Percentiles rank a stretch among this genome's conserved stretches.
phyloP scores from a whole-genome alignment of 2,888 invertebrate genomes.

The Piscicola geometra region DNA sequence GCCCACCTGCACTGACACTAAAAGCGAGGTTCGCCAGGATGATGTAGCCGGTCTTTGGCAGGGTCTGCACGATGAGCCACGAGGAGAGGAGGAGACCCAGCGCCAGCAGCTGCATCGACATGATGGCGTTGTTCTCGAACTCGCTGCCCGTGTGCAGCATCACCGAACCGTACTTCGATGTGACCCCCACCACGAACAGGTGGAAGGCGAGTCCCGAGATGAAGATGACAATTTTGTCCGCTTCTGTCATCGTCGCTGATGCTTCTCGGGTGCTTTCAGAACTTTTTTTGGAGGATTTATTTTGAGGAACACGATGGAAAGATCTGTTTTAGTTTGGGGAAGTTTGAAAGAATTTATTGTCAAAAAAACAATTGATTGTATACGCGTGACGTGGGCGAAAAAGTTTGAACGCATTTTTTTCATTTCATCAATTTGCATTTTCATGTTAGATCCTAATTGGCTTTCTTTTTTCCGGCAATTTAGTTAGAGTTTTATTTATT shows the following conservation, averaged over 20 bases:
- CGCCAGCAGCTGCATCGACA: background rate
- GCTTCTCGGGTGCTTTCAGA: no score
- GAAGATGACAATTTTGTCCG: background rate
- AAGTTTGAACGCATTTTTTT: no score
- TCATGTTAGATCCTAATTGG: no score
- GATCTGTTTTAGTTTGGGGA: no score
- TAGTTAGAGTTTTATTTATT: no score
- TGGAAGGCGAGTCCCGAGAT: background rate
- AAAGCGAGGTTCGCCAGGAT: slow-evolving; percentile 3
- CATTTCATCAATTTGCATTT: no score
- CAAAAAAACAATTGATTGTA: no score
- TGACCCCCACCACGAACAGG: background rate
- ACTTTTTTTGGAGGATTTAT: no score
- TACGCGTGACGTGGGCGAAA: no score
- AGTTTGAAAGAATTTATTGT: no score
- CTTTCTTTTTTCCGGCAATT: no score
- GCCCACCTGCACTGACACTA: slow-evolving; percentile 1
- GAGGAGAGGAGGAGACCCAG: background rate
- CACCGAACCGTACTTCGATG: background rate
- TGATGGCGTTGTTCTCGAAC: background rate
- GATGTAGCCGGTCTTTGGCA: background rate
- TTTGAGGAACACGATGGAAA: no score
- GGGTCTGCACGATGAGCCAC: background rate
- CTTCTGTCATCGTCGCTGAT: background rate
- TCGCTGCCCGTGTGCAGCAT: background rate